phyloP scores from a whole-genome alignment of 2,113 vertebrate genomes.

The Ellobius talpinus region DNA sequence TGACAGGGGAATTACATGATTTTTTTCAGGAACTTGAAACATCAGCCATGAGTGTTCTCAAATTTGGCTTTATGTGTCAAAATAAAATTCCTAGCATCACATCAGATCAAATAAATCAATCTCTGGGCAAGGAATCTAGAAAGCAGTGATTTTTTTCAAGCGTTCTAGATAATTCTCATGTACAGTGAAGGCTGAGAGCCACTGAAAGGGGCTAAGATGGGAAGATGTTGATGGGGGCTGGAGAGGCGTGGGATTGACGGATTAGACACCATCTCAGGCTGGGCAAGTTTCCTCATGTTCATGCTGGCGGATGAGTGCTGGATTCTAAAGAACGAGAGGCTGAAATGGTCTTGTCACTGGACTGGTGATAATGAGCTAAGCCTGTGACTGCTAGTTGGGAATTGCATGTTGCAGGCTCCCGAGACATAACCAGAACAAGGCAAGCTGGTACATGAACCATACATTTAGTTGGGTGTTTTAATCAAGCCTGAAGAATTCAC shows the following conservation, averaged over 20 bases:
- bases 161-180: neutral
- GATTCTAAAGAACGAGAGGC: neutral
- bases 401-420: neutral
- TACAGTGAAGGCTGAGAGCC: neutral
- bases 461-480: neutral
- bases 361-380: neutral
- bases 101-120: conserved; percentile 49
- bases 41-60: neutral
- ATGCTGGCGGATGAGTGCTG: neutral
- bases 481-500: neutral
- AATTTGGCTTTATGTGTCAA: neutral
- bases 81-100: neutral
- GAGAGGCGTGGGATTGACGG: neutral
- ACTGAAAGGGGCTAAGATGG: neutral
- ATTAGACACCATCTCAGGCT: neutral
- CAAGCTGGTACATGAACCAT: neutral
- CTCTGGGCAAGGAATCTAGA: neutral
- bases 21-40: neutral
- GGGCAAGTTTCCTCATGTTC: neutral
- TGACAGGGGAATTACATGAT: neutral
- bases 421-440: conserved; percentile 1
- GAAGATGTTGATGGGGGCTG: neutral
- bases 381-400: neutral
- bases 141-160: neutral
- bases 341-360: neutral